A percentile compares a stretch with the other conserved stretches of the same genome.
phyloP scores from a whole-genome alignment of 1,140 invertebrate species.

The Macrobrachium rosenbergii region DNA sequence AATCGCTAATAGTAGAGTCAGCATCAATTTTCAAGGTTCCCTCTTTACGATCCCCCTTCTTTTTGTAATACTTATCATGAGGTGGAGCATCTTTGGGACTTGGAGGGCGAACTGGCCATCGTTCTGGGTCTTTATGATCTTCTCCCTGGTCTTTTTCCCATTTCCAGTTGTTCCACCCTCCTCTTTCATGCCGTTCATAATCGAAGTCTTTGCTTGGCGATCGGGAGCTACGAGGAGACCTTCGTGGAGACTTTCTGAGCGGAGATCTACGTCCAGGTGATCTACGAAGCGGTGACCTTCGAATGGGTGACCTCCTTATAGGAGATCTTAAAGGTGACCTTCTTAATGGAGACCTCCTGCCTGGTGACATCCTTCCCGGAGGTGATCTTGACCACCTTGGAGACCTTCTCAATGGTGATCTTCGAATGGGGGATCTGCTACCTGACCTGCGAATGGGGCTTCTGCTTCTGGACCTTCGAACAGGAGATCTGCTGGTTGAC shows the following conservation, averaged over 20 bases:
- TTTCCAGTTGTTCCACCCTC: constrained; percentile 31
- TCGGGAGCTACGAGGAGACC: constrained; percentile 30
- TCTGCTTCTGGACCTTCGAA: background rate
- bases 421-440: constrained; percentile 10
- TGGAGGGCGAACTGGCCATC: background rate
- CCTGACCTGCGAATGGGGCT: constrained; percentile 39
- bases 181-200: constrained; percentile 17
- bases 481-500: constrained; percentile 23
- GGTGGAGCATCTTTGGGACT: background rate
- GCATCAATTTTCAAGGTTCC: constrained; percentile 65
- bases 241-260: background rate
- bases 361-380: constrained; percentile 15
- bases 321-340: constrained; percentile 33
- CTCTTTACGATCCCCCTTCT: constrained; percentile 17
- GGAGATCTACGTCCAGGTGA: constrained; percentile 36
- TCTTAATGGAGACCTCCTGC: constrained; percentile 38
- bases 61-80: background rate
- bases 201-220: constrained; percentile 20
- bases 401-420: constrained; percentile 38
- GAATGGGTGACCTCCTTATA: constrained; percentile 18
- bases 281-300: constrained; percentile 33
- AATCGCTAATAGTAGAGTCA: constrained; percentile 73
- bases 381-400: background rate
- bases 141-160: constrained; percentile 24
- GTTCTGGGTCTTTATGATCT: constrained; percentile 12